A percentile compares a stretch with the other conserved stretches of the same genome.
phyloP scores from a whole-genome alignment of 2,113 vertebrate genomes.

The Origma solitaria region DNA sequence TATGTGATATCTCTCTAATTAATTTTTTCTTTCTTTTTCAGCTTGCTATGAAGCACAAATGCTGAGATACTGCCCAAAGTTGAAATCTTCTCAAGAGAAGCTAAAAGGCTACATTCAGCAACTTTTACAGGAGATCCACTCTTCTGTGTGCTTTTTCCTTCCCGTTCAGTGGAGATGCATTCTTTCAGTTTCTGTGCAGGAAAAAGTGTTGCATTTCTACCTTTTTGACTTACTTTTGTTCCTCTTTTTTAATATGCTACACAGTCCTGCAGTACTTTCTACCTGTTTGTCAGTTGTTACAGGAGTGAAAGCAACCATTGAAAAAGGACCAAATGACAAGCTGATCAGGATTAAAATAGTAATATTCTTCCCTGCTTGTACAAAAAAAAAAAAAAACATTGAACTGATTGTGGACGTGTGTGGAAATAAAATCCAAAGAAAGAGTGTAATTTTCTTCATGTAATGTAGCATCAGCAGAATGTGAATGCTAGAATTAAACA shows the following conservation, averaged over 20 bases:
- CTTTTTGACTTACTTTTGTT: slow-evolving; percentile 42
- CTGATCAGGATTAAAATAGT: slow-evolving; percentile 28
- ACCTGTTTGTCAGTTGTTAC: slow-evolving; percentile 35
- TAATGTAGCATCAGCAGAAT: slow-evolving; percentile 37
- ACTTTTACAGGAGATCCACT: slow-evolving; percentile 60
- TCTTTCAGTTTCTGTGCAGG: slow-evolving; percentile 50
- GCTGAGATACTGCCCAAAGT: slow-evolving; percentile 78
- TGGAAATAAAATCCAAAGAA: slow-evolving; percentile 55
- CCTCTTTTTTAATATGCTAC: slow-evolving; percentile 58
- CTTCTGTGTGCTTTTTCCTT: slow-evolving; percentile 55
- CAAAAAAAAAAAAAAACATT: neutral
- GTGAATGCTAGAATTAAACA: slow-evolving; percentile 39
- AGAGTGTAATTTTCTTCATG: slow-evolving; percentile 4
- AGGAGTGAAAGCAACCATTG: slow-evolving; percentile 17
- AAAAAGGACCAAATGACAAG: slow-evolving; percentile 63
- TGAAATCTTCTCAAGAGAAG: slow-evolving; percentile 59
- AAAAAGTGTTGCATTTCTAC: slow-evolving; percentile 52
- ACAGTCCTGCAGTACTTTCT: slow-evolving; percentile 45
- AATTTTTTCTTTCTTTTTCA: slow-evolving; percentile 50
- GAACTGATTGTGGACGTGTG: neutral
- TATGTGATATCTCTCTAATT: neutral
- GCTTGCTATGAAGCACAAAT: slow-evolving; percentile 99
- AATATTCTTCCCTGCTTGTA: neutral
- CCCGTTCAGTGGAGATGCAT: slow-evolving; percentile 49
- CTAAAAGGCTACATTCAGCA: slow-evolving; percentile 46